Percentiles rank a stretch among this genome's conserved stretches.
Evolutionary conservation across 2,113 vertebrate species (phyloP).

Genomic region (Sterrhoptilus dennistouni): DNA sequence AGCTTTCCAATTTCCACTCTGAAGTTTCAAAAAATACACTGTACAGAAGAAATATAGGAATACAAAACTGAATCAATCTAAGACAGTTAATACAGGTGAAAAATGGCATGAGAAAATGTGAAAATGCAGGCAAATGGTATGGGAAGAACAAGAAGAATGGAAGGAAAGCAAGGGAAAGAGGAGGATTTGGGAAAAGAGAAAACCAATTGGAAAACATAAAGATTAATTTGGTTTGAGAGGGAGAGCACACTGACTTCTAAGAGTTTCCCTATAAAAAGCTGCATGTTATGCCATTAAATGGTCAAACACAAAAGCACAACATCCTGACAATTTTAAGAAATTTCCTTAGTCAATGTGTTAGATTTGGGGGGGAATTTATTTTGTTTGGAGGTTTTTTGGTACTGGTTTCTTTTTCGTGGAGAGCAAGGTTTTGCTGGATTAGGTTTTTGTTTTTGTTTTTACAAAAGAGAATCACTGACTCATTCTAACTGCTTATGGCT

Average conservation of each 20-base stretch:
- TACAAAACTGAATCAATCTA: not conserved
- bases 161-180: not conserved
- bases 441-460: not conserved
- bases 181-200: not conserved
- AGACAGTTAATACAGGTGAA: not conserved
- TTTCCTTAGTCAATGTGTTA: not conserved
- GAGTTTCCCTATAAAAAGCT: not conserved
- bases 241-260: not conserved
- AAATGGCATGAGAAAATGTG: not conserved
- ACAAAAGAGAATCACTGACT: not conserved
- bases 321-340: not conserved
- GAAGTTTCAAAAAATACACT: not conserved
- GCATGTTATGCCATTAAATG: not conserved
- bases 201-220: not conserved
- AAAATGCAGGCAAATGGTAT: not conserved
- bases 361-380: not conserved
- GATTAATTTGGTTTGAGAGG: not conserved
- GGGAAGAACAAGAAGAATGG: not conserved
- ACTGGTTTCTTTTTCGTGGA: not conserved
- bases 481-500: not conserved
- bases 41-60: not conserved
- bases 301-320: not conserved
- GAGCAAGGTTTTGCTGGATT: not conserved
- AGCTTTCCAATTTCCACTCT: not conserved
- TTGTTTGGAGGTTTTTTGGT: accelerated